Percentiles rank a stretch among this genome's conserved stretches.
phyloP scores from a whole-genome alignment of 2,113 vertebrate genomes.

The Crotalus horridus region DNA sequence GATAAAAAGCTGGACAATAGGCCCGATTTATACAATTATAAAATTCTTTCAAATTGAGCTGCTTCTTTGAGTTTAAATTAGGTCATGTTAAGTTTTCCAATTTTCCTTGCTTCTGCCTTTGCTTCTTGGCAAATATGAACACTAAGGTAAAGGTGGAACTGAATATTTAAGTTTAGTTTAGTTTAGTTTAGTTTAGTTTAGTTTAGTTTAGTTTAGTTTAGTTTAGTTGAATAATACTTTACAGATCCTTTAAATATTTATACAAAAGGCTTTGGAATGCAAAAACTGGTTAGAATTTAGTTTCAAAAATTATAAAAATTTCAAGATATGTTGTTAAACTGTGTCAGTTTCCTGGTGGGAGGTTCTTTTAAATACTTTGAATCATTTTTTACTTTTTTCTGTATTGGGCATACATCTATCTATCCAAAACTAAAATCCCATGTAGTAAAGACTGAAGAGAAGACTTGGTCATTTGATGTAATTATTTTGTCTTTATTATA shows the following conservation, averaged over 20 bases:
- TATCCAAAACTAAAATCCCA: background rate
- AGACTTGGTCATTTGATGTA: background rate
- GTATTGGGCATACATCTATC: background rate
- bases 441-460: background rate
- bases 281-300: background rate
- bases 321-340: background rate
- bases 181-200: too few species aligned
- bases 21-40: background rate
- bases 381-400: too few species aligned
- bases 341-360: background rate
- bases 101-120: background rate
- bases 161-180: background rate
- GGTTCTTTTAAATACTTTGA: background rate
- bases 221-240: background rate
- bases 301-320: background rate
- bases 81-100: background rate
- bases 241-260: background rate
- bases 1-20: background rate
- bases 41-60: background rate
- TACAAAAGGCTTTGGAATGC: background rate
- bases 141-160: background rate
- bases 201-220: too few species aligned
- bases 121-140: background rate
- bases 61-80: background rate
- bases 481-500: background rate